A percentile compares a stretch with the other conserved stretches of the same genome.
phyloP scores from a whole-genome alignment of 2,888 invertebrate genomes.

The Gnatocerus cornutus region DNA sequence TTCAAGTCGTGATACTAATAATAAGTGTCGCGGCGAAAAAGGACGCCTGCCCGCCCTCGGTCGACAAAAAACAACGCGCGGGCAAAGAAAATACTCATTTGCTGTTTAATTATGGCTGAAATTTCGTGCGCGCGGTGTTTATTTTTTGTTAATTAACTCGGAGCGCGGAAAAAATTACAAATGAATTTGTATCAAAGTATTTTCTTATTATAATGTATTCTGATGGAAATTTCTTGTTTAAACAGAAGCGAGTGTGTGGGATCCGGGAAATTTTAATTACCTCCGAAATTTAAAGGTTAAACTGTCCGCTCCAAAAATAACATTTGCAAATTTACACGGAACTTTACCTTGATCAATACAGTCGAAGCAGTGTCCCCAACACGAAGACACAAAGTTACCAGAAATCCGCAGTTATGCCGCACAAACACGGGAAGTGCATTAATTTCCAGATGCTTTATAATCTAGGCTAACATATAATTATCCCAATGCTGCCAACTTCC shows the following conservation, averaged over 20 bases:
- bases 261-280: conserved; percentile 11
- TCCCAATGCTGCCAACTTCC: background rate
- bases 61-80: background rate
- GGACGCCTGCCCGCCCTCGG: background rate
- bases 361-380: background rate
- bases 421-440: background rate
- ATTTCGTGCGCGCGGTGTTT: conserved; percentile 20
- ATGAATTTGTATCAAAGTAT: conserved; percentile 4
- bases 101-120: conserved; percentile 24
- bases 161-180: conserved; percentile 8
- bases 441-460: background rate
- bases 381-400: background rate
- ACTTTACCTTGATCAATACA: no score
- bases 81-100: conserved; percentile 18
- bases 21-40: conserved; percentile 49
- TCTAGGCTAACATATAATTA: background rate
- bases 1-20: conserved; percentile 60
- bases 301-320: no score
- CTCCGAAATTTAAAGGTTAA: no score
- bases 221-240: conserved; percentile 14
- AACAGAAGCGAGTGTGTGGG: conserved; percentile 6
- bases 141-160: conserved; percentile 15
- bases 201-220: conserved; percentile 16
- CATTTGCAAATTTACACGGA: no score
- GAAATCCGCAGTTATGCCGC: background rate